Evolutionary conservation across 2,113 vertebrate genomes (phyloP).

Genomic region (Triplophysa dalaica): DNA sequence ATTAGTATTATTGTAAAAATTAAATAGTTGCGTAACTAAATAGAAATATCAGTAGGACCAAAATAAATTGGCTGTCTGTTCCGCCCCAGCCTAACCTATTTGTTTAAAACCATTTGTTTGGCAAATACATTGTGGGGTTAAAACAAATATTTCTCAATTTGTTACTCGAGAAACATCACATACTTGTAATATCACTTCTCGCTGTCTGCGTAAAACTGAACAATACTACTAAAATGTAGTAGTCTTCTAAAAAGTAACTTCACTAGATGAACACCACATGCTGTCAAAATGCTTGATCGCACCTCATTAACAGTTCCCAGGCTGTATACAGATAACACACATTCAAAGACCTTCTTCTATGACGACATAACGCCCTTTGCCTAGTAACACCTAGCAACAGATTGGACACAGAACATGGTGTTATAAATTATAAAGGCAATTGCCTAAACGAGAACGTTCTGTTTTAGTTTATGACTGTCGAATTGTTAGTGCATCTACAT

Average conservation of each 20-base stretch:
- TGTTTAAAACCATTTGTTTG: constrained; percentile 56
- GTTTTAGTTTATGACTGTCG: background rate
- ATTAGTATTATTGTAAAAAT: background rate
- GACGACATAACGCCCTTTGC: background rate
- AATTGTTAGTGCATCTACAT: background rate
- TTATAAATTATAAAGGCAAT: background rate
- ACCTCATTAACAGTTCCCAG: background rate
- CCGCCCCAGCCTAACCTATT: background rate
- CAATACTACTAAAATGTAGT: background rate
- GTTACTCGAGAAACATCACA: background rate
- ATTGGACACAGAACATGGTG: background rate
- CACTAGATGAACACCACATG: background rate
- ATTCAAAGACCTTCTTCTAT: constrained; percentile 4
- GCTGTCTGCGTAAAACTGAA: background rate
- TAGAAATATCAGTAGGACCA: background rate
- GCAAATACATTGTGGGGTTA: constrained; percentile 47
- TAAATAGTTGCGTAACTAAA: background rate
- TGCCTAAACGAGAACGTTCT: background rate
- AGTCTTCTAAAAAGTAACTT: background rate
- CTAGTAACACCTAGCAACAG: constrained; percentile 14
- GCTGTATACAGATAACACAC: background rate
- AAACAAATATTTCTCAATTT: constrained; percentile 34
- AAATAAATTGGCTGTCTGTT: constrained; percentile 1
- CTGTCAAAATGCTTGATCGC: background rate
- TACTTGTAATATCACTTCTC: background rate